Percentiles rank a stretch among this genome's conserved stretches.
Conservation (phyloP, 1,140 invertebrate genomes). For the Dendroctonus ponderosae region DNA sequence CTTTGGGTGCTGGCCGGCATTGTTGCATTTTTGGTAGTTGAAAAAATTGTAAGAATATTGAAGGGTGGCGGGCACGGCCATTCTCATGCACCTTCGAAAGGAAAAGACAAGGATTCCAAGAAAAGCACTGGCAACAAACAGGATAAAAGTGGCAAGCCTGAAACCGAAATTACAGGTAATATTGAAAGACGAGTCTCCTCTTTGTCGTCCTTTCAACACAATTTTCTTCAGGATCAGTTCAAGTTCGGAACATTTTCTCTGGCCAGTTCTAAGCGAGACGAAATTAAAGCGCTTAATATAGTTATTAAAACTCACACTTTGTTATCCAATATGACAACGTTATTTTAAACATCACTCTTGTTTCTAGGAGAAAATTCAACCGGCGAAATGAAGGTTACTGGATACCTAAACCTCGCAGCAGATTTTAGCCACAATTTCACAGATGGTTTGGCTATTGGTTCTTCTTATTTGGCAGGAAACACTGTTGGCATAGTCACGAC, state of each 20-base stretch:
- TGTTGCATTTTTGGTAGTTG: slow-evolving; percentile 85
- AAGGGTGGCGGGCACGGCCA: slow-evolving; percentile 75
- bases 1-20: slow-evolving; percentile 89
- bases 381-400: slow-evolving; percentile 78
- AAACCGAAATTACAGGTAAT: slow-evolving; percentile 15
- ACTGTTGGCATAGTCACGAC: slow-evolving; percentile 84
- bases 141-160: slow-evolving; percentile 50
- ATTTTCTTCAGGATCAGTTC: too few species aligned
- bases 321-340: too few species aligned
- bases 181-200: too few species aligned
- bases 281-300: too few species aligned
- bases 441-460: slow-evolving; percentile 94
- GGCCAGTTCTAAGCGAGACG: too few species aligned
- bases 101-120: slow-evolving; percentile 18
- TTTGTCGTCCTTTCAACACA: too few species aligned
- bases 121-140: slow-evolving; percentile 35
- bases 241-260: too few species aligned
- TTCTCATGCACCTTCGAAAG: slow-evolving; percentile 51
- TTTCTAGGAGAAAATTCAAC: slow-evolving; percentile 4
- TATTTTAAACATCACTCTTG: too few species aligned
- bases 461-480: slow-evolving; percentile 89
- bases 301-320: too few species aligned
- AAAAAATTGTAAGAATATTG: slow-evolving; percentile 88
- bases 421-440: slow-evolving; percentile 97
- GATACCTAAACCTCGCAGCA: slow-evolving; percentile 90